Percentiles rank a stretch among this genome's conserved stretches.
Evolutionary conservation across 2,113 vertebrate genomes (phyloP).

Genomic region (Prietella phreatophila): DNA sequence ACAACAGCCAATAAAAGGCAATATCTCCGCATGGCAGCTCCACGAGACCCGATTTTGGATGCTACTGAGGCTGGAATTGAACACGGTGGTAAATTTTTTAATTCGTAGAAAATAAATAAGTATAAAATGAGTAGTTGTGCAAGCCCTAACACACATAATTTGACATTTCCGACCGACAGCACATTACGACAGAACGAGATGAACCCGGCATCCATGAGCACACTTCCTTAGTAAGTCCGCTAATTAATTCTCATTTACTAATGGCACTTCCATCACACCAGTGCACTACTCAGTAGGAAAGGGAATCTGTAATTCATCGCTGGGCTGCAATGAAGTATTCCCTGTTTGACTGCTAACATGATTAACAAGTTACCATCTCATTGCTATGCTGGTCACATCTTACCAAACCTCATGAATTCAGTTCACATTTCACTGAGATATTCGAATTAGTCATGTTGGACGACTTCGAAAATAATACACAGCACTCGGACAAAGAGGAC

Average conservation of each 20-base stretch:
- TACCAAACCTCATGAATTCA: conserved; percentile 15
- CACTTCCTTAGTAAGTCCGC: conserved; percentile 59
- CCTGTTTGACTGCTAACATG: conserved; percentile 55
- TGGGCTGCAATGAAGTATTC: conserved; percentile 60
- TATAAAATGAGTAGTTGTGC: no score
- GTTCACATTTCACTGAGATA: not conserved
- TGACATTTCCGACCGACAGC: not conserved
- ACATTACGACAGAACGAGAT: not conserved
- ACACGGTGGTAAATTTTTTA: not conserved
- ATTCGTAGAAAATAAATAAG: not conserved
- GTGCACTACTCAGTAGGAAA: conserved; percentile 53
- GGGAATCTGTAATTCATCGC: conserved; percentile 27
- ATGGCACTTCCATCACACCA: conserved; percentile 59
- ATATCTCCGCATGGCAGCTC: not conserved
- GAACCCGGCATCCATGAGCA: conserved; percentile 26
- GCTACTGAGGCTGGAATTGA: not conserved
- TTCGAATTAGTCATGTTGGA: not conserved
- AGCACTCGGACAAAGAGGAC: not conserved
- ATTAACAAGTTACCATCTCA: conserved; percentile 60
- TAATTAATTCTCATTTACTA: conserved; percentile 71
- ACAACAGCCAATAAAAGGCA: not conserved
- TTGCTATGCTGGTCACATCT: conserved; percentile 42
- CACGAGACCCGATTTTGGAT: not conserved
- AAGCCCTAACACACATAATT: not conserved
- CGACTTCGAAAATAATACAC: not conserved